These are phyloP conservation scores for Spodoptera frugiperda DNA, from an alignment of 1,140 invertebrate species.

Conservation along the genomic window DNA sequence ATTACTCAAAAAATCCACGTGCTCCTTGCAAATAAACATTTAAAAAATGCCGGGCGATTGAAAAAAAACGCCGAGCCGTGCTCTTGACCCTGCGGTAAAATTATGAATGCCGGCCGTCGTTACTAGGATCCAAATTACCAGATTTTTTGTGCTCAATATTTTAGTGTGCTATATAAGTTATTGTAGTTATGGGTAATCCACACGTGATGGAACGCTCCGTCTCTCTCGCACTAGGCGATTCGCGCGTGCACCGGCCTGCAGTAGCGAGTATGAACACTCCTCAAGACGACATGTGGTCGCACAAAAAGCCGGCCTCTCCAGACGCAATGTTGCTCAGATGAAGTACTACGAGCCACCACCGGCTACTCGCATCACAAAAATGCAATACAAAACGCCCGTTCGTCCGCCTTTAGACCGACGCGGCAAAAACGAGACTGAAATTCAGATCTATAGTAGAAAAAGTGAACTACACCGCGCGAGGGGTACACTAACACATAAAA, in stretches of 20 bases:
- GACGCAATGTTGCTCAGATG: slow-evolving; percentile 53
- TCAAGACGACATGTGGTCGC: slow-evolving; percentile 74
- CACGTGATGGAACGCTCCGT: slow-evolving; percentile 76
- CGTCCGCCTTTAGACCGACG: slow-evolving; percentile 83
- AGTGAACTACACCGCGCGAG: slow-evolving; percentile 85
- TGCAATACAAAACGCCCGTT: slow-evolving; percentile 80
- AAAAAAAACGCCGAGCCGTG: slow-evolving; percentile 77
- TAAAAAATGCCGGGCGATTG: slow-evolving; percentile 76
- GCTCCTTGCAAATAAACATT: slow-evolving; percentile 80
- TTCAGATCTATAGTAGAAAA: slow-evolving; percentile 87
- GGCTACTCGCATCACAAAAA: slow-evolving; percentile 74
- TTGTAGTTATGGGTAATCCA: slow-evolving; percentile 75
- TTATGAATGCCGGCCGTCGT: slow-evolving; percentile 83
- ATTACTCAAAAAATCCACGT: slow-evolving; percentile 82
- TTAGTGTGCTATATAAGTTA: slow-evolving; percentile 80
- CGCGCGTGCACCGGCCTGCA: slow-evolving; percentile 78
- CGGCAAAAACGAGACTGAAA: slow-evolving; percentile 86
- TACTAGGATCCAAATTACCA: slow-evolving; percentile 84
- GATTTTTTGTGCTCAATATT: slow-evolving; percentile 84
- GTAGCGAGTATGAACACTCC: slow-evolving; percentile 57
- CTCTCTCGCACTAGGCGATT: slow-evolving; percentile 74
- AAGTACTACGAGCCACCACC: slow-evolving; percentile 50
- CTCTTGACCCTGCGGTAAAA: slow-evolving; percentile 82
- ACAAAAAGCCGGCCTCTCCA: slow-evolving; percentile 72
- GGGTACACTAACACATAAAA: slow-evolving; percentile 85